Percentiles rank a stretch among this genome's conserved stretches.
These are phyloP conservation scores for Coptotermes formosanus DNA, from an alignment of 1,140 invertebrate genomes.

Conservation along the genomic window DNA sequence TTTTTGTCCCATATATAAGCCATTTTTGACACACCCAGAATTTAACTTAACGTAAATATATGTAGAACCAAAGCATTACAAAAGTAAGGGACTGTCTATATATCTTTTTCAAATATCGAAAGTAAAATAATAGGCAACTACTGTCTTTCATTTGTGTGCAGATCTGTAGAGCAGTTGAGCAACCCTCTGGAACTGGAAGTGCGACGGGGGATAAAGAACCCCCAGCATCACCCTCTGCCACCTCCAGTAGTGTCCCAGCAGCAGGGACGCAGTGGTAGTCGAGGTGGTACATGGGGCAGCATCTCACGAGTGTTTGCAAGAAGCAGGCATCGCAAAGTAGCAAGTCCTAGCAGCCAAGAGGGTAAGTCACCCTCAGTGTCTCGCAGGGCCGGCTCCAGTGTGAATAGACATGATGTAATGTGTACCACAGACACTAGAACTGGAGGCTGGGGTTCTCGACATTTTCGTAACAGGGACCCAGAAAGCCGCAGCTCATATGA, in stretches of 20 bases:
- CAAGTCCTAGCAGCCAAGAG: constrained; percentile 42
- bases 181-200: constrained; percentile 59
- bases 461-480: not conserved
- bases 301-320: constrained; percentile 83
- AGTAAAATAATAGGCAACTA: too few relatives aligned
- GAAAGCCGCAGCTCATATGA: not conserved
- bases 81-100: too few relatives aligned
- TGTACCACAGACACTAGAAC: not conserved
- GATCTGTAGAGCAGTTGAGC: constrained; percentile 65
- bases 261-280: constrained; percentile 51
- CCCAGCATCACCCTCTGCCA: not conserved
- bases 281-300: constrained; percentile 71
- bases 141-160: not conserved
- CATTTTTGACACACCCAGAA: too few relatives aligned
- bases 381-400: not conserved
- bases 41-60: too few relatives aligned
- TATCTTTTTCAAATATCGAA: too few relatives aligned
- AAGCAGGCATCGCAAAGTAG: constrained; percentile 71
- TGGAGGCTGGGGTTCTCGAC: not conserved
- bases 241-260: constrained; percentile 30
- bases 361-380: constrained; percentile 35
- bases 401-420: not conserved
- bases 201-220: constrained; percentile 31
- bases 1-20: too few relatives aligned
- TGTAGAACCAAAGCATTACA: too few relatives aligned